Conservation (phyloP, 2,888 invertebrate species). For the Drosophila cyrtoloma region DNA sequence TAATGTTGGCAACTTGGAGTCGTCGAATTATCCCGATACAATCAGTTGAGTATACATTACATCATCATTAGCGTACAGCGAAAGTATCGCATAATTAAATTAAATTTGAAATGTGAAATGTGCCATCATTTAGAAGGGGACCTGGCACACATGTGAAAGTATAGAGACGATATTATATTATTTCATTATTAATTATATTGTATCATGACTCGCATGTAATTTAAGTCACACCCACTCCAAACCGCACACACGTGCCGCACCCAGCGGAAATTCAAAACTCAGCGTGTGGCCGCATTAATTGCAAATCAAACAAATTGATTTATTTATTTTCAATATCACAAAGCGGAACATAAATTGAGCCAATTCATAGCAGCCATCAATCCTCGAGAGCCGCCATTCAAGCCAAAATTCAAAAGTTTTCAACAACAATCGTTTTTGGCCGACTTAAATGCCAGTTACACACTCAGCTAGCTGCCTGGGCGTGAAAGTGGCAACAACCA, state of each 20-base stretch:
- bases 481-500: slow-evolving; percentile 69
- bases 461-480: slow-evolving; percentile 25
- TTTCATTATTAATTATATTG: background rate
- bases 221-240: slow-evolving; percentile 53
- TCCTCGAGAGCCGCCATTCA: slow-evolving; percentile 20
- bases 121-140: slow-evolving; percentile 1
- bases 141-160: slow-evolving; percentile 16
- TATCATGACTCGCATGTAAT: slow-evolving; percentile 38
- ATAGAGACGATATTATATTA: background rate
- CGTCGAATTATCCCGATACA: slow-evolving; percentile 47
- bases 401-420: slow-evolving; percentile 7
- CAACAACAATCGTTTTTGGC: background rate
- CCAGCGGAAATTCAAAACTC: slow-evolving; percentile 67
- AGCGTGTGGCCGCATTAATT: slow-evolving; percentile 68
- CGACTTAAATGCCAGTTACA: slow-evolving; percentile 51
- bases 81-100: slow-evolving; percentile 41
- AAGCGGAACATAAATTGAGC: slow-evolving; percentile 49
- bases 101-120: slow-evolving; percentile 32
- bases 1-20: slow-evolving; percentile 58
- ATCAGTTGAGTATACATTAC: slow-evolving; percentile 61
- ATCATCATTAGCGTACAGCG: slow-evolving; percentile 61
- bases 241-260: slow-evolving; percentile 66
- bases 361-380: slow-evolving; percentile 53
- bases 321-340: slow-evolving; percentile 15
- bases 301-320: slow-evolving; percentile 67